Percentiles rank a stretch among this genome's conserved stretches.
Conservation (phyloP, 2,797 vertebrate genomes). For the Amazona ochrocephala region DNA sequence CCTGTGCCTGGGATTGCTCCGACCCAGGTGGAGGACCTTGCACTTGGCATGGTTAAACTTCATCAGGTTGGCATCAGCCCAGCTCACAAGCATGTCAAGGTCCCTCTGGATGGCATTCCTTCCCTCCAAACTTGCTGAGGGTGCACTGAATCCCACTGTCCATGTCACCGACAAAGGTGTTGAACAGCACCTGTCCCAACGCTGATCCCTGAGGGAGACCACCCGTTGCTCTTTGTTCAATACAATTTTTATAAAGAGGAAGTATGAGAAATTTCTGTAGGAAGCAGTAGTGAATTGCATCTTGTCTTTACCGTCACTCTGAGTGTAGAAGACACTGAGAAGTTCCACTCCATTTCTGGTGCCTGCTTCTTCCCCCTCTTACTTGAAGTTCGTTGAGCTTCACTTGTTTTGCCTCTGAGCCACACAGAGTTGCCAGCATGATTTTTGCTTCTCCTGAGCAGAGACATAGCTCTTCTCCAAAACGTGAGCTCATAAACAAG, state of each 20-base stretch:
- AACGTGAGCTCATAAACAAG: not conserved
- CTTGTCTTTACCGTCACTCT: not conserved
- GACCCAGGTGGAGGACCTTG: too few species aligned
- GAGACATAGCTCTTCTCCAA: not conserved
- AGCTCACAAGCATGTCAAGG: too few species aligned
- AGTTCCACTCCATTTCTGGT: not conserved
- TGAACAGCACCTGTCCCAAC: too few species aligned
- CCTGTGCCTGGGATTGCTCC: too few species aligned
- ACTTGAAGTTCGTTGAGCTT: not conserved
- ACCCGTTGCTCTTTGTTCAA: not conserved
- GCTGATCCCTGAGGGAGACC: too few species aligned
- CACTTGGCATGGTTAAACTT: too few species aligned
- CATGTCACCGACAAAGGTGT: too few species aligned
- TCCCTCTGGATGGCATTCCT: too few species aligned
- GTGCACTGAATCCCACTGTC: too few species aligned
- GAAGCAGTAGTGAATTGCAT: not conserved
- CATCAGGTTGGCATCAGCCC: too few species aligned
- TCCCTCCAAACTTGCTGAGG: too few species aligned
- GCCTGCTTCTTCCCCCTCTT: not conserved
- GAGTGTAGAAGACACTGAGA: not conserved
- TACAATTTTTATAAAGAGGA: not conserved
- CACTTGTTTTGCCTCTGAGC: not conserved
- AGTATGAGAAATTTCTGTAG: not conserved
- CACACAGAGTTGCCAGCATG: not conserved
- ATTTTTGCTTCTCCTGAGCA: not conserved